These are phyloP conservation scores for Sus scrofa DNA, from an alignment of 2,113 vertebrate genomes.

Conservation along the genomic window T2T-Sscrofa CM000823.6:7442001-7442500, in stretches of 20 bases:
- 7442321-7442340: neutral
- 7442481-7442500: rapidly evolving
- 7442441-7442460: neutral
- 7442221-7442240: rapidly evolving
- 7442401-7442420: neutral
- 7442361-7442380: neutral
- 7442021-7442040: too few species aligned
- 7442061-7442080: too few species aligned
- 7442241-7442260: neutral
- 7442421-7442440: neutral
- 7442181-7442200: neutral
- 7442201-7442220: neutral
- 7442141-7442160: too few species aligned
- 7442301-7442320: neutral
- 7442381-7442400: neutral
- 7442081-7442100: too few species aligned
- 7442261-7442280: neutral
- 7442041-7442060: too few species aligned
- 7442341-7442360: neutral
- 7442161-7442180: neutral
- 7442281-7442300: too few species aligned
- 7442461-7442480: neutral
- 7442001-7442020: too few species aligned
- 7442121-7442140: too few species aligned
- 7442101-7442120: too few species aligned